These are phyloP conservation scores for Drosophila orosa DNA, from an alignment of 1,140 invertebrate genomes.

Conservation along the genomic window DNA sequence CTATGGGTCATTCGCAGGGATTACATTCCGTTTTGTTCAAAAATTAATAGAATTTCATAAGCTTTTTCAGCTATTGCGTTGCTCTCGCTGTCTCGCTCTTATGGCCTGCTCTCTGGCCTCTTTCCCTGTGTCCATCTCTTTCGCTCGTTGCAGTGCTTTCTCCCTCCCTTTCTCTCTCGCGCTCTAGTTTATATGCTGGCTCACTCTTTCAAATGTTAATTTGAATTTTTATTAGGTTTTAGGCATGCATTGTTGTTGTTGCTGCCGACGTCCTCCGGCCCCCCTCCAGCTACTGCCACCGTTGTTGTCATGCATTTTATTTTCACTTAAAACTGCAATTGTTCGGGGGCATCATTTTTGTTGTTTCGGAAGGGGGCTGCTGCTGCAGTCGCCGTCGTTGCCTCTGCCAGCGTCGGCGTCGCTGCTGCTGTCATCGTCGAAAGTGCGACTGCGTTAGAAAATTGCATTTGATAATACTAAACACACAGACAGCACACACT, in stretches of 20 bases:
- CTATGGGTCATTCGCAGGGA: constrained; percentile 40
- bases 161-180: constrained; percentile 7
- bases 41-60: constrained; percentile 83
- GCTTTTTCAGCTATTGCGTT: constrained; percentile 59
- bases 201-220: constrained; percentile 81
- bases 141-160: constrained; percentile 17
- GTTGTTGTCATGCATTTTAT: constrained; percentile 74
- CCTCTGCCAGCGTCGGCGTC: constrained; percentile 16
- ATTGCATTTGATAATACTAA: constrained; percentile 77
- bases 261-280: constrained; percentile 23
- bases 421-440: constrained; percentile 67
- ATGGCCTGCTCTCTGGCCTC: constrained; percentile 30
- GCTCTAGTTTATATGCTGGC: constrained; percentile 31
- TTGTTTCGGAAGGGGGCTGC: constrained; percentile 21
- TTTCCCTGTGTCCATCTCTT: constrained; percentile 16
- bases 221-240: constrained; percentile 84
- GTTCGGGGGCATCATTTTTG: constrained; percentile 41
- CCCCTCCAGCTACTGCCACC: constrained; percentile 15
- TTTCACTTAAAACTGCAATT: constrained; percentile 82
- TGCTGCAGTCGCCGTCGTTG: constrained; percentile 32
- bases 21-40: constrained; percentile 82
- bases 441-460: constrained; percentile 84
- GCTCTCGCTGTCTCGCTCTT: constrained; percentile 29
- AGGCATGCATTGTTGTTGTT: constrained; percentile 76
- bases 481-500: constrained; percentile 44